Base-by-base conservation (phyloP, 2,113 vertebrate genomes). In the Oncorhynchus clarkii region DNA sequence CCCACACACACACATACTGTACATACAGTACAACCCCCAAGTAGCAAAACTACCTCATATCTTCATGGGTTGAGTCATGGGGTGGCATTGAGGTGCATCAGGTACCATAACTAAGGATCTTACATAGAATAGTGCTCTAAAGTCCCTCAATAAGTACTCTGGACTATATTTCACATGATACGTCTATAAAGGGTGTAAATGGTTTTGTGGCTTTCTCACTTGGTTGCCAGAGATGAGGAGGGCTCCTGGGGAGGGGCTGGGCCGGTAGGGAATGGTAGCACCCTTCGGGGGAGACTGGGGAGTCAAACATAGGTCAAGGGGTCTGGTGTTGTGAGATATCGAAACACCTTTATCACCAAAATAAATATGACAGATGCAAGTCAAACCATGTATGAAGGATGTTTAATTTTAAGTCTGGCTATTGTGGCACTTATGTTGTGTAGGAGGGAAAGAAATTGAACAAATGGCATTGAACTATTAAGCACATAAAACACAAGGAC, bases 191-290 rank as follows among this genome's bases (percentile, higher is more conserved):
- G 2, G 39, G 31, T 16, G 24, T 20, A 4, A 27, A 34, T 20
- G 26, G 7, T 29, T 6, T 31, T 45, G 24, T 16, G 8, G 31
- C 24, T 71, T 39, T 72, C 93, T 94, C 89, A 97, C 96, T 96
- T 97, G 96, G 88, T 95, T 97, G 74, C 95, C 94, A 14, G 96
- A 95, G 64, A 98, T 95, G 72, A 96, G 93, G 79, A 97, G 93
- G 57, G 96, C 92, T 84, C 94, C 95, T 83, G 96, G 94, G 75
- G 95, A 95, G 62, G 96, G 95, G 84, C 94, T 95, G n/a, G 96
- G 96, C 71, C 96, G 94, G 79, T 98, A 98, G 2, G 96, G 96
- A 87, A 98, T 97, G 75, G 96, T 98, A 87, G 96, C 96, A 76
- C 96, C 96, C 92, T 97, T 98, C 1, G 96, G 96, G 75, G 96